A percentile compares a stretch with the other conserved stretches of the same genome.
Conservation (phyloP, 2,888 invertebrate species). For the Dolichomitus sp. region DNA sequence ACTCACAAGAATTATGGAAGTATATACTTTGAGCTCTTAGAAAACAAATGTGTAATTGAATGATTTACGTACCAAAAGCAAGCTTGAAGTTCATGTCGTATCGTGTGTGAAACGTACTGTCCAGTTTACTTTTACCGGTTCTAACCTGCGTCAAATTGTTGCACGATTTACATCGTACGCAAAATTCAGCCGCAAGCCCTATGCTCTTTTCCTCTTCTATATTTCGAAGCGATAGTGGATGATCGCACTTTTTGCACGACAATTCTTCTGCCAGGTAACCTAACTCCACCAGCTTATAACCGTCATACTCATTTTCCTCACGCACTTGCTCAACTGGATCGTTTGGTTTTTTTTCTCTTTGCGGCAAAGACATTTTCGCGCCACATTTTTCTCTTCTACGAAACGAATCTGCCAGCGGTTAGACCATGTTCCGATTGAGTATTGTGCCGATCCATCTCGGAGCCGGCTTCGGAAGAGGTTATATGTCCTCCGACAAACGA, state of each 20-base stretch:
- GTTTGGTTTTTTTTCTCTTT: too few relatives aligned
- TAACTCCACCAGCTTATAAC: constrained; percentile 34
- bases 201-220: constrained; percentile 28
- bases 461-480: too few relatives aligned
- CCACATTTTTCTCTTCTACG: too few relatives aligned
- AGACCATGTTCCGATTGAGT: too few relatives aligned
- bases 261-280: constrained; percentile 37
- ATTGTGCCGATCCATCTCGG: too few relatives aligned
- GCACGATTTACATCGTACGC: constrained; percentile 21
- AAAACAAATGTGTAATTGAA: constrained; percentile 8
- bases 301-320: constrained; percentile 16
- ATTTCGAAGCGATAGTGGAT: constrained; percentile 35
- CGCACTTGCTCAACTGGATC: too few relatives aligned
- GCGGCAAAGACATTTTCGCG: too few relatives aligned
- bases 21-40: constrained; percentile 8
- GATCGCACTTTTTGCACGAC: constrained; percentile 38
- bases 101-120: constrained; percentile 19
- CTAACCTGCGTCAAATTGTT: constrained; percentile 6
- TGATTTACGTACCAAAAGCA: constrained; percentile 22
- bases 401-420: too few relatives aligned
- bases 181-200: constrained; percentile 20
- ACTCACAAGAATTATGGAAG: too few relatives aligned
- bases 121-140: constrained; percentile 16
- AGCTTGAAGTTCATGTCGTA: constrained; percentile 42
- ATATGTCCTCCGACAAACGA: too few relatives aligned